Percentiles rank a stretch among this genome's conserved stretches.
phyloP scores from a whole-genome alignment of 2,888 invertebrate species.

The Pachydiplax longipennis region DNA sequence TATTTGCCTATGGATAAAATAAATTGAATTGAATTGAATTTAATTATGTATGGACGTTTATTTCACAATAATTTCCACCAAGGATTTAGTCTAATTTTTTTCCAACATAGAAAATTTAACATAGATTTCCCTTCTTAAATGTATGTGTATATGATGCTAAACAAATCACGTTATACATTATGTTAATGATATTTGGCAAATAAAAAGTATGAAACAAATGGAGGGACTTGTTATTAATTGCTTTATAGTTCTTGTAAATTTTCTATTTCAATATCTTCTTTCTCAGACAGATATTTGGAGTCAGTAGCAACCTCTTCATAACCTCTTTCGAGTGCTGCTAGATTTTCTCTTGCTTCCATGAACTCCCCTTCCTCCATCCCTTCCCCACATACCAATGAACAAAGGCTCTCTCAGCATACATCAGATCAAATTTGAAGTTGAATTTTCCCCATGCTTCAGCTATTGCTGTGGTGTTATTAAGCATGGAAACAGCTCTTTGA shows the following conservation, averaged over 20 bases:
- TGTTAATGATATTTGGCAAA: too few relatives aligned
- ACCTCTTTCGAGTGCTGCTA: neutral
- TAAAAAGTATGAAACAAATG: too few relatives aligned
- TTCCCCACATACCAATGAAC: conserved; percentile 71
- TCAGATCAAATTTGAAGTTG: conserved; percentile 70
- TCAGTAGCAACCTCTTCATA: conserved; percentile 24
- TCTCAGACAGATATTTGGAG: neutral
- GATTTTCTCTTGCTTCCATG: neutral
- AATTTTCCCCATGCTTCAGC: conserved; percentile 87
- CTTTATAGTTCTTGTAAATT: neutral
- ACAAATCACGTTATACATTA: too few relatives aligned
- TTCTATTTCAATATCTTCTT: neutral
- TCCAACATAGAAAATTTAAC: too few relatives aligned
- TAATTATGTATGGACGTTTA: too few relatives aligned
- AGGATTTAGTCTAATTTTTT: too few relatives aligned
- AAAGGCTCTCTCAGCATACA: conserved; percentile 69
- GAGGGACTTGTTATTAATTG: neutral
- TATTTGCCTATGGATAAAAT: too few relatives aligned
- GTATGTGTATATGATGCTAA: too few relatives aligned
- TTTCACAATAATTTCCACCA: too few relatives aligned
- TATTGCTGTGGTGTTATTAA: conserved; percentile 87
- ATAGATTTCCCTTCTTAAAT: too few relatives aligned
- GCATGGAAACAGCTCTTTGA: conserved; percentile 69
- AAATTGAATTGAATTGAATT: too few relatives aligned
- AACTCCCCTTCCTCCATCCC: conserved; percentile 61